Percentiles rank a stretch among this genome's conserved stretches.
phyloP scores from a whole-genome alignment of 2,113 vertebrate genomes.

The Eublepharis macularius region DNA sequence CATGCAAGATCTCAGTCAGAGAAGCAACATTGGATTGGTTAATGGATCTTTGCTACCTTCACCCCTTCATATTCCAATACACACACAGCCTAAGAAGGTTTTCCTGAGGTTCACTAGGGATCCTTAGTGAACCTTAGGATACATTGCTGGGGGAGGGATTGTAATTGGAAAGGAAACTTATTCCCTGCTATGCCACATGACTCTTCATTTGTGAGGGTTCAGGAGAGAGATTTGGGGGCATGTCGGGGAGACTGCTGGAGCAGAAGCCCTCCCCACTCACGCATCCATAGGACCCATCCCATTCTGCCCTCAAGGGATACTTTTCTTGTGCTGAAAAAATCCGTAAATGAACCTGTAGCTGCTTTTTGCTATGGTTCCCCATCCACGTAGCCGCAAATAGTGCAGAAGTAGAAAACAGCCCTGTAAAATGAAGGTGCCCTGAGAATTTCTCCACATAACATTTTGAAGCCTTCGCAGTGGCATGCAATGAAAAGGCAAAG shows the following conservation, averaged over 20 bases:
- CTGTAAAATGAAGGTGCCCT: neutral
- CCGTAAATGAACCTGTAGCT: neutral
- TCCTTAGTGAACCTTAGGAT: too few species aligned
- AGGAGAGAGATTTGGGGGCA: neutral
- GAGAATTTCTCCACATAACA: neutral
- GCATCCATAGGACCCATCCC: too few species aligned
- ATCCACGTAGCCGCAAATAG: neutral
- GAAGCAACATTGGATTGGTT: neutral
- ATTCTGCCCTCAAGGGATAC: neutral
- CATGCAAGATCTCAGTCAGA: neutral
- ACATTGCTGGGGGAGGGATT: too few species aligned
- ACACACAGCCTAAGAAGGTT: too few species aligned
- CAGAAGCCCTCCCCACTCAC: too few species aligned
- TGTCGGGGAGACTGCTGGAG: too few species aligned
- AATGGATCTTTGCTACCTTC: too few species aligned
- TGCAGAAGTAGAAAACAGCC: neutral
- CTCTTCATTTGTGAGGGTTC: too few species aligned
- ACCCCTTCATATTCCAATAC: too few species aligned
- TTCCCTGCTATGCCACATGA: too few species aligned
- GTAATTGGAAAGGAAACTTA: too few species aligned
- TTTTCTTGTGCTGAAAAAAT: neutral
- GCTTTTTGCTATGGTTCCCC: neutral
- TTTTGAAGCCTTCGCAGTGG: neutral
- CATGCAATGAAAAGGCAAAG: neutral
- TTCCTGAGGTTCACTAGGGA: too few species aligned